phyloP scores from a whole-genome alignment of 2,113 vertebrate species.

The Prunella himalayana region DNA sequence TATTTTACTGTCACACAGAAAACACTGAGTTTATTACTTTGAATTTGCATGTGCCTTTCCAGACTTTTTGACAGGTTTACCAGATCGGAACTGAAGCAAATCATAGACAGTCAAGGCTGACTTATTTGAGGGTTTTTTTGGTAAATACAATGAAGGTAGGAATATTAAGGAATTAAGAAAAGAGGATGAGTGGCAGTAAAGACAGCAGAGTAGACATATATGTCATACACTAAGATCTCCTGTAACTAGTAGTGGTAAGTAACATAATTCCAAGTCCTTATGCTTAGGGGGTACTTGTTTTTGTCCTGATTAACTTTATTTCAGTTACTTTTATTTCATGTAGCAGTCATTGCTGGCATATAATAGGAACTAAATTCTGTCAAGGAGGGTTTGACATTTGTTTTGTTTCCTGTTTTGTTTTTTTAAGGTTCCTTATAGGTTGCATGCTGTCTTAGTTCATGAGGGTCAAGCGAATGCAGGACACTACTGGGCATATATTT shows the following conservation, averaged over 20 bases:
- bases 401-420: background rate
- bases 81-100: background rate
- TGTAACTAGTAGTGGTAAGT: background rate
- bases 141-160: background rate
- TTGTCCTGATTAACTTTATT: background rate
- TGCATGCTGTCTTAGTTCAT: constrained; percentile 95
- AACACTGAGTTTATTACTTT: background rate
- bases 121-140: background rate
- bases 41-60: background rate
- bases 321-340: background rate
- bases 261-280: background rate
- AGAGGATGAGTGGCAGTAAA: background rate
- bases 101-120: background rate
- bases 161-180: background rate
- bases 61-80: background rate
- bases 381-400: background rate
- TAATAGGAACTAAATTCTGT: background rate
- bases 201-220: background rate
- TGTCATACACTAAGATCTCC: background rate
- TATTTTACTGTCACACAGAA: background rate
- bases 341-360: background rate
- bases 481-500: constrained; percentile 99
- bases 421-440: constrained; percentile 90
- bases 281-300: background rate
- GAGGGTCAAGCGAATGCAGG: constrained; percentile 97